phyloP scores from a whole-genome alignment of 2,797 vertebrate species.

The Leucoraja ocellata region DNA sequence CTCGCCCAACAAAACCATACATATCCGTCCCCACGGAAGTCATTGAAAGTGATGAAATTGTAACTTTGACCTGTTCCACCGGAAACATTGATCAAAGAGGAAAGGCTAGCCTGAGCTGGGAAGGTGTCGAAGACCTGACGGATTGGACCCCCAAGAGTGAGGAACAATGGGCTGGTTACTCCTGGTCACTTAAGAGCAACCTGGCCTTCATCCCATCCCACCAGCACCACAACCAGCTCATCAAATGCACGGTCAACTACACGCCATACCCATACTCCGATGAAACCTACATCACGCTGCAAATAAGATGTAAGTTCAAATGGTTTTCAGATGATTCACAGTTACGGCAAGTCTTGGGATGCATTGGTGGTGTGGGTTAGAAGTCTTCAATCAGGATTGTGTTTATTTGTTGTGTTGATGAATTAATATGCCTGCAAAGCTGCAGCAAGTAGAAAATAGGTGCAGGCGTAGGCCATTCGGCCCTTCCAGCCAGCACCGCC shows the following conservation, averaged over 20 bases:
- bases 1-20: background rate
- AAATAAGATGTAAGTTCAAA: constrained; percentile 30
- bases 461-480: too few relatives aligned
- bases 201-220: constrained; percentile 8
- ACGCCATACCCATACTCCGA: constrained; percentile 17
- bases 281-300: background rate
- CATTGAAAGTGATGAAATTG: constrained; percentile 16
- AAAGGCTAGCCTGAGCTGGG: background rate
- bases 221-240: constrained; percentile 4
- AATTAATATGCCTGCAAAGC: too few relatives aligned
- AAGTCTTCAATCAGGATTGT: background rate
- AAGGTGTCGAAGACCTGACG: constrained; percentile 13
- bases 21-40: constrained; percentile 16
- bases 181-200: constrained; percentile 13
- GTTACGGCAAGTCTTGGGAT: too few relatives aligned
- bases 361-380: too few relatives aligned
- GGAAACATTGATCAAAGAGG: constrained; percentile 18
- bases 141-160: background rate
- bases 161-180: constrained; percentile 19
- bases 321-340: background rate
- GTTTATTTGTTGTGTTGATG: too few relatives aligned
- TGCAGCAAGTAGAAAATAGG: too few relatives aligned
- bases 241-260: constrained; percentile 27
- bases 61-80: constrained; percentile 2
- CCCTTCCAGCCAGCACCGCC: too few relatives aligned